Evolutionary conservation across 2,113 vertebrate species (phyloP).

Genomic region (Calyptomena viridis): DNA sequence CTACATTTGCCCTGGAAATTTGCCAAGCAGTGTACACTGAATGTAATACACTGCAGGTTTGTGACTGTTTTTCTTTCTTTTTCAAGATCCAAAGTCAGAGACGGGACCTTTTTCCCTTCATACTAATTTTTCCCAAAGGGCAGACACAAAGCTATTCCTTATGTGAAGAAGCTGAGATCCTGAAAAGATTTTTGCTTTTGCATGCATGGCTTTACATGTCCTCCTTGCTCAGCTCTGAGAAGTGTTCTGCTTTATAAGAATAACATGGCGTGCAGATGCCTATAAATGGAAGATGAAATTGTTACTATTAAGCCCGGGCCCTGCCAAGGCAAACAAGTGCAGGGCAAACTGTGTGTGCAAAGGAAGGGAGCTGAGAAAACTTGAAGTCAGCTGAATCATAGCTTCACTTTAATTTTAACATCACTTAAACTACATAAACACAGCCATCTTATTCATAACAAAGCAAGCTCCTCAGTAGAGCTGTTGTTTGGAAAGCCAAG

Average conservation of each 20-base stretch:
- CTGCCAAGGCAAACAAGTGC: conserved; percentile 76
- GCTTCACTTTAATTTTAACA: conserved; percentile 59
- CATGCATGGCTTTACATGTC: background rate
- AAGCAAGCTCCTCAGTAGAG: conserved; percentile 6
- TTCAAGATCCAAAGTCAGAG: background rate
- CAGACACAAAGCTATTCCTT: conserved; percentile 14
- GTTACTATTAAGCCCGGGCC: conserved; percentile 28
- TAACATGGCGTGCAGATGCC: conserved; percentile 64
- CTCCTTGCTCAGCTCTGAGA: background rate
- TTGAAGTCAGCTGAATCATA: conserved; percentile 60
- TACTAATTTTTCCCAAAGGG: background rate
- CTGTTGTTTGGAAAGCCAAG: conserved; percentile 55
- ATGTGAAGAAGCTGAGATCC: background rate
- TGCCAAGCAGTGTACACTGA: background rate
- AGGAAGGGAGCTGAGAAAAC: conserved; percentile 46
- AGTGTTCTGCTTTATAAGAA: conserved; percentile 59
- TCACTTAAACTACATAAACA: conserved; percentile 65
- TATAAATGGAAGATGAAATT: conserved; percentile 78
- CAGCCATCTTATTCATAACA: conserved; percentile 52
- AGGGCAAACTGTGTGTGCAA: conserved; percentile 52
- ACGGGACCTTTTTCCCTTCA: background rate
- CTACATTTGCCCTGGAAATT: conserved; percentile 3
- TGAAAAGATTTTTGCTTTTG: background rate
- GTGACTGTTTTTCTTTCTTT: conserved; percentile 17
- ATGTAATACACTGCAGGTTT: background rate